Conservation (phyloP, 1,140 invertebrate genomes). For the Riptortus pedestris region DNA sequence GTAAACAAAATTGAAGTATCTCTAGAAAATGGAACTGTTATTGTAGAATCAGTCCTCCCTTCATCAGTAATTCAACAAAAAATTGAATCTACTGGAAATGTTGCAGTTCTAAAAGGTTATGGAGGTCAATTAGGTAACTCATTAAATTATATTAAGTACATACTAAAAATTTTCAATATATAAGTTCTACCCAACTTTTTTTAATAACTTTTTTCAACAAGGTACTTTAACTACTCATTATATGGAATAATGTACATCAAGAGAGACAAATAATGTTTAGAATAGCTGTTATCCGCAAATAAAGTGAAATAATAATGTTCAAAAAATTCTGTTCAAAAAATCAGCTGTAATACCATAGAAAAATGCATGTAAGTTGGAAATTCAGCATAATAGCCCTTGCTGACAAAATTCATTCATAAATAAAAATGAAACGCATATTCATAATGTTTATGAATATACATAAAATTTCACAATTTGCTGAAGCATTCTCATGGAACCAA, state of each 20-base stretch:
- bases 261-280: no score
- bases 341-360: no score
- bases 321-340: no score
- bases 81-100: constrained; percentile 53
- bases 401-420: no score
- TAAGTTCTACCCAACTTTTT: no score
- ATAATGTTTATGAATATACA: no score
- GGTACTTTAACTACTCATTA: neutral
- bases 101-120: constrained; percentile 66
- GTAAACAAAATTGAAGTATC: constrained; percentile 46
- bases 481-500: no score
- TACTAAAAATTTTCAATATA: neutral
- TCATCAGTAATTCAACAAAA: constrained; percentile 47
- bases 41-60: constrained; percentile 53
- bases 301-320: neutral
- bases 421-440: no score
- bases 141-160: neutral
- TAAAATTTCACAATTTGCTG: no score
- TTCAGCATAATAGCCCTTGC: no score
- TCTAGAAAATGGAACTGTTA: constrained; percentile 48
- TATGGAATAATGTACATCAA: neutral
- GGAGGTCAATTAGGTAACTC: constrained; percentile 43
- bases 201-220: no score
- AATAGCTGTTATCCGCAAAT: neutral
- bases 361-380: no score